Base-by-base conservation (phyloP, 2,113 vertebrate genomes). In the Oncorhynchus kisutch region DNA sequence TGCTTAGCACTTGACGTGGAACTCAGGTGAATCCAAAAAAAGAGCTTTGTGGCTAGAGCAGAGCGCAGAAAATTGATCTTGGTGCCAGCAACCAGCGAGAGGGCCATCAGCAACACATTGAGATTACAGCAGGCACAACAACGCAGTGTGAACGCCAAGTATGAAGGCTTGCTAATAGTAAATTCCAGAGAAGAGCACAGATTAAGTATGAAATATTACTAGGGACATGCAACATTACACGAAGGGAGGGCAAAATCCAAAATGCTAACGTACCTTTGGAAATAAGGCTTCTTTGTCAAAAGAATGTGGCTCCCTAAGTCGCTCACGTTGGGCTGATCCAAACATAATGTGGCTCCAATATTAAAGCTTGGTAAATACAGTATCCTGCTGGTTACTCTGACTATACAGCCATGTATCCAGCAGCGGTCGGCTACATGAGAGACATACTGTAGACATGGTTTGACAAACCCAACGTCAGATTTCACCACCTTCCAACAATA, bases 131-230 rank as follows among this genome's bases (percentile, higher is more conserved):
- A 18, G 48, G 78, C 80, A 76, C 72, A 39, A 85, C 84, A 88
- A 84, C 2, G 86, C 75, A 78, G 73, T 54, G 75, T 71, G 86
- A 72, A 80, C 79, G 77, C 83, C 78, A 87, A 86, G 84, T 78
- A 45, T 81, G 87, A 82, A 39, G 0, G 4, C 83, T 88, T 86
- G 88, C 86, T 84, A 86, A 88, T 81, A 64, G 80, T 81, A 48
- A 83, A 88, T 73, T 87, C 84, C 29, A 22, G 51, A 72, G 54
- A 60, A 18, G 14, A 11, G 13, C 27, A 86, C 83, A 87, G 78
- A 78, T 54, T 54, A 54, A 54, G 51, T 68, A 80, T 71, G 45
- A 16, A 83, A 77, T 85, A 81, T 67, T 27, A 14, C 22, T 29
- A n/a, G 25, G 24, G 14, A 3, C 2, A 6, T 18, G 51, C 70